Evolutionary conservation across 1,140 invertebrate genomes (phyloP), one percentile per base, ranked within the genome.

Genomic region (Antheraea pernyi): DNA sequence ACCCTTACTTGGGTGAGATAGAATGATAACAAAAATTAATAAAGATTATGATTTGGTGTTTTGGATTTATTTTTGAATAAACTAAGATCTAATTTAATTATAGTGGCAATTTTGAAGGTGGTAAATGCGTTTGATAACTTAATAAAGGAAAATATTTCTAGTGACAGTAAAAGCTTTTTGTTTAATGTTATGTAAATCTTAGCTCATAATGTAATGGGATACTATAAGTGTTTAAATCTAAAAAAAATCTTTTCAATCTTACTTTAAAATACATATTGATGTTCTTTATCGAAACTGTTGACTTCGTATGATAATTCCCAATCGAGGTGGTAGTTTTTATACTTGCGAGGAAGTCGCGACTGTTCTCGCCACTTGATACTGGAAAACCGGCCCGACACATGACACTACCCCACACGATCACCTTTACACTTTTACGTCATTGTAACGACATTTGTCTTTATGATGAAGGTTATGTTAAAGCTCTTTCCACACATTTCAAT

Each of bases 221-320:
- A 42, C 39, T 9, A 53, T 53, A 16, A 7, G 1, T 16, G 0
- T n/a, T 19, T 48, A 19, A 48, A 19, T 46, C 19, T 19, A 48
- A 10, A 48, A 65, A 42, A 22, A 19, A 19, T 7, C 16, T 19
- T 19, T 19, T 7, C 19, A 53, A 62, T 68, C 87, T 91, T 79
- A 91, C 88, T 91, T 88, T 88, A 70, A 82, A 82, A 71, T 82
- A 86, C 89, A 91, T 91, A 82, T 82, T 88, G 86, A 81, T 80
- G 75, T 77, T 73, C 69, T 82, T 66, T 84, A 79, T 76, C 81
- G 86, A 82, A 84, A 74, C 77, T 53, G 68, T 75, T 75, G 79
- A 67, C 74, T 79, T 80, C 83, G 78, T 82, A 84, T 91, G 89
- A 80, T 90, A 82, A 80, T 78, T 75, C 73, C 76, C 80, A 73